Evolutionary conservation across 35 echinoderm and acorn worm species (phyloP), one percentile per base, ranked within the genome.

Genomic region (Holothuria glaberrima): DNA sequence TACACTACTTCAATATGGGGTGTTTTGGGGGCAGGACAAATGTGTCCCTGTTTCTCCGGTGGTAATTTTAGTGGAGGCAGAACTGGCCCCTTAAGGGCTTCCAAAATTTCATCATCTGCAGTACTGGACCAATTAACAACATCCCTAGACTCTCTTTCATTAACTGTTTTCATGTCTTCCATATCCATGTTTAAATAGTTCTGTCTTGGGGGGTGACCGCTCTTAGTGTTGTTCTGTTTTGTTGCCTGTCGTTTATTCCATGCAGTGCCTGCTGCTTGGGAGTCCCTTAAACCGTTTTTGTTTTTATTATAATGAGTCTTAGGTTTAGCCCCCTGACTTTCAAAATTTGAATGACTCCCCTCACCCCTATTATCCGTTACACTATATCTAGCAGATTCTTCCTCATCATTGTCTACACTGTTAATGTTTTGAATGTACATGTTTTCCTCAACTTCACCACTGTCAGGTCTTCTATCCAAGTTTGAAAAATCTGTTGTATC

Each of bases 151-250:
- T 52, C 54, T 30, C 4, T 12, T 26, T 10, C 45, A 52, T 29
- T 24, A 25, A 29, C 21, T 2, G 12, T 57, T 33, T 20, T 61
- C 13, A 63, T 84, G 5, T 84, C 80, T 3, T 22, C 56, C 25
- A 84, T 48, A 84, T 84, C 80, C 22, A 84, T 54, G 21, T 84
- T 84, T 16, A 84, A 52, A 61, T 84, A 84, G 57, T 84, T 61
- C 32, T 84, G 32, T 7, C 36, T 69, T 33, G 66, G 31, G 1
- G 66, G 66, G 9, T 84, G 80, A 30, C 20, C 10, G 28, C 26
- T 24, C n/a, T 22, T 28, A 9, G 38, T 2, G 24, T 78, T 78
- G 44, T 25, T 63, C 48, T 82, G 79, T 54, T 36, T 59, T 0
- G 32, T 17, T 58, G 80, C 54, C 57, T 84, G 80, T 21, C 57